Evolutionary conservation across 2,888 invertebrate species (phyloP).

Genomic region (Cantharis nigra): DNA sequence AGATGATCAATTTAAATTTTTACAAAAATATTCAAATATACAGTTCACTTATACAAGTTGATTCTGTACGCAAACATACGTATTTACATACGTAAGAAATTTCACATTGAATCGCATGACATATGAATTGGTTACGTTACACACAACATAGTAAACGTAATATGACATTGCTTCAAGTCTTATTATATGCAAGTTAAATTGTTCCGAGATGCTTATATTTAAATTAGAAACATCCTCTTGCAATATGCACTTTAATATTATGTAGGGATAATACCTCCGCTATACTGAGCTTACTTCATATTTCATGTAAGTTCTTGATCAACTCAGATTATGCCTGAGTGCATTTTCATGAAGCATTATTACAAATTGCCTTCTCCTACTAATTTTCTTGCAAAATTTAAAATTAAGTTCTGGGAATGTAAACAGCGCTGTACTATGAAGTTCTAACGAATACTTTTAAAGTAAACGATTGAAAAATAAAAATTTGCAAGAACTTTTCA

Average conservation of each 20-base stretch:
- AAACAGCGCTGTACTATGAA: neutral
- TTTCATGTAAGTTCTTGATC: neutral
- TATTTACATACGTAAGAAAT: too few species aligned
- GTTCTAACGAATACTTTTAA: neutral
- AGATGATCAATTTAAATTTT: too few species aligned
- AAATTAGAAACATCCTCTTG: neutral
- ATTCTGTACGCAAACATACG: too few species aligned
- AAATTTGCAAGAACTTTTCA: neutral
- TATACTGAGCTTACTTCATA: neutral
- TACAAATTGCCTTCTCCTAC: neutral
- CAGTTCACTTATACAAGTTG: too few species aligned
- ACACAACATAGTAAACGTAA: neutral
- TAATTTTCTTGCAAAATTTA: neutral
- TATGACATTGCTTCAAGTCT: neutral
- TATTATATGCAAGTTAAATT: neutral
- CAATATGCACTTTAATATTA: conserved; percentile 1
- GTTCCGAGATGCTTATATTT: neutral
- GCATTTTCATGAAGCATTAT: neutral
- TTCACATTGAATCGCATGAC: neutral
- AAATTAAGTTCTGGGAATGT: neutral
- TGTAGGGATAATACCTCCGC: neutral
- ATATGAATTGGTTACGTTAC: neutral
- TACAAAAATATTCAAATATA: too few species aligned
- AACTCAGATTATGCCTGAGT: neutral
- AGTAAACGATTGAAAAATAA: neutral